Conservation (phyloP, 2,113 vertebrate genomes). For the Odocoileus hemionus region DNA sequence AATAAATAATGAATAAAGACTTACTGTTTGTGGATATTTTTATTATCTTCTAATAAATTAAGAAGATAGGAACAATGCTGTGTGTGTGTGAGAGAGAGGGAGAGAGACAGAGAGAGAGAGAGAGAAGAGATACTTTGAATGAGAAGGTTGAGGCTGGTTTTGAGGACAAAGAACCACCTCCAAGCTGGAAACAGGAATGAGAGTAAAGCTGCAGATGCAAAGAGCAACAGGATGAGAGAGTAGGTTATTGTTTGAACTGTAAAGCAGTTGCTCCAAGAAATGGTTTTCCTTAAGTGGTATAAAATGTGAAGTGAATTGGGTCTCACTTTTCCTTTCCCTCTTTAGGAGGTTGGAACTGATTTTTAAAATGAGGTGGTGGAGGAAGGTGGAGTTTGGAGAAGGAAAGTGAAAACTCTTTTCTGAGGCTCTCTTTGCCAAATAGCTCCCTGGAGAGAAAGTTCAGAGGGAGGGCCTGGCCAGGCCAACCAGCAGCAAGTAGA, state of each 20-base stretch:
- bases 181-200: background rate
- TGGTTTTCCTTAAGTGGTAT: slow-evolving; percentile 58
- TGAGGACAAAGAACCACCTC: background rate
- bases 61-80: background rate
- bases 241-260: background rate
- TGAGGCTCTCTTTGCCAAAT: slow-evolving; percentile 19
- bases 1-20: background rate
- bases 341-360: slow-evolving; percentile 27
- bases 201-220: background rate
- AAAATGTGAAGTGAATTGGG: slow-evolving; percentile 6
- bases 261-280: background rate
- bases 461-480: background rate
- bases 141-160: background rate
- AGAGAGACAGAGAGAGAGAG: no score
- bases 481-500: background rate
- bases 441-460: background rate
- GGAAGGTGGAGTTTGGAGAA: slow-evolving; percentile 37
- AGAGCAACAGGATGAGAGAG: background rate
- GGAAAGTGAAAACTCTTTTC: slow-evolving; percentile 58
- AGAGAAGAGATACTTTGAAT: background rate
- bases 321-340: slow-evolving; percentile 51
- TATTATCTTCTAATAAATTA: background rate
- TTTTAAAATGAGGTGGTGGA: slow-evolving; percentile 28
- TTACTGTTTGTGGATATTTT: background rate
- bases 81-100: no score